Percentiles rank a stretch among this genome's conserved stretches.
Conservation (phyloP, 2,888 invertebrate species). For the Branchipolynoe longqiensis region DNA sequence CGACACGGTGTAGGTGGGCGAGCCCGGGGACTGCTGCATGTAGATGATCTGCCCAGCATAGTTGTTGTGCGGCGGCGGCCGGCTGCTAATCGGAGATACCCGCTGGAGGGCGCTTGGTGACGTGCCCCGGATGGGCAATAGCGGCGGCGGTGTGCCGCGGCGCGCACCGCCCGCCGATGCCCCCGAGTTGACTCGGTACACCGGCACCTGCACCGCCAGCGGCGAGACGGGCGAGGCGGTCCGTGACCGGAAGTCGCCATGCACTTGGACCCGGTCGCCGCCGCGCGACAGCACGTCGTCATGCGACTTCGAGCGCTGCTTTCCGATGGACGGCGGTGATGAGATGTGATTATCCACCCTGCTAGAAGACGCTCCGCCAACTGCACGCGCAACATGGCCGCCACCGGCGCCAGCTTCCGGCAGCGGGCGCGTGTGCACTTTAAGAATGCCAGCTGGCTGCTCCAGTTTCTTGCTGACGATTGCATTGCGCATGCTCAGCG, state of each 20-base stretch:
- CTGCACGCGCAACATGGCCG: not conserved
- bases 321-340: not conserved
- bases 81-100: not conserved
- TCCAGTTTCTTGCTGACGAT: slow-evolving; percentile 37
- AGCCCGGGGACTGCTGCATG: slow-evolving; percentile 37
- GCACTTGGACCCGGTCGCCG: slow-evolving; percentile 29
- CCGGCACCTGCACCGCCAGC: slow-evolving; percentile 13
- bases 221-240: not conserved
- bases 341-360: not conserved
- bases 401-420: not conserved
- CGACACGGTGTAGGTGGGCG: not conserved
- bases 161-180: no score
- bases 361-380: slow-evolving; percentile 59
- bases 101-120: not conserved
- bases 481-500: slow-evolving; percentile 47
- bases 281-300: slow-evolving; percentile 45
- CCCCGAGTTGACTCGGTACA: not conserved
- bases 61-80: not conserved
- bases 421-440: not conserved
- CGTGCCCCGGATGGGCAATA: not conserved
- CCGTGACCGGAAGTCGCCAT: not conserved
- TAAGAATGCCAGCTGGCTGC: not conserved
- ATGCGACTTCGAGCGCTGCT: slow-evolving; percentile 12
- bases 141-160: slow-evolving; percentile 23
- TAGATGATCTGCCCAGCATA: slow-evolving; percentile 46